Conservation (phyloP, 2,113 vertebrate genomes). For the Collichthys lucidus region DNA sequence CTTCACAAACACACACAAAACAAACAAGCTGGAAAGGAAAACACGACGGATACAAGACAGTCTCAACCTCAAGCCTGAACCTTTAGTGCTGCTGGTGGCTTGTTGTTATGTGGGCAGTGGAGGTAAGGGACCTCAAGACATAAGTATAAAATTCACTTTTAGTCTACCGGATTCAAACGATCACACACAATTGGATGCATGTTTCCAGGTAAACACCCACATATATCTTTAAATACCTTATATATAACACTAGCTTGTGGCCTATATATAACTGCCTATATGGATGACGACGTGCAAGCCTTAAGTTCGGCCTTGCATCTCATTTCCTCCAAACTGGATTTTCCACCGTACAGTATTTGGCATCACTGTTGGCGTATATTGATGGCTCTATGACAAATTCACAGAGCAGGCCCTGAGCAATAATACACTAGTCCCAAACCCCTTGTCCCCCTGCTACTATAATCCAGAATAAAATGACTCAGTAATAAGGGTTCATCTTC, state of each 20-base stretch:
- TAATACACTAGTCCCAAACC: constrained; percentile 33
- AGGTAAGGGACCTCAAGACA: constrained; percentile 10
- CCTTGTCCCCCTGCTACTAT: constrained; percentile 13
- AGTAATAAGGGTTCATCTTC: constrained; percentile 13
- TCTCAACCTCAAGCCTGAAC: constrained; percentile 1
- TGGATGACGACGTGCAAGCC: constrained; percentile 29
- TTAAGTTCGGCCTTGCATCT: constrained; percentile 39
- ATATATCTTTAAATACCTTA: not conserved
- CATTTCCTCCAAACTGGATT: constrained; percentile 55
- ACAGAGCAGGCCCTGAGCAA: constrained; percentile 52
- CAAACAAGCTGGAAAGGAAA: constrained; percentile 37
- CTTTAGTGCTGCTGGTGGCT: constrained; percentile 1
- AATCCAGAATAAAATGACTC: constrained; percentile 49
- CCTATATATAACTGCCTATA: constrained; percentile 27
- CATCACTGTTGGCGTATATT: constrained; percentile 33
- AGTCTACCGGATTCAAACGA: not conserved
- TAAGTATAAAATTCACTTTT: not conserved
- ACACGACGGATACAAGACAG: constrained; percentile 19
- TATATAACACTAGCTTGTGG: constrained; percentile 1
- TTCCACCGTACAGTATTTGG: constrained; percentile 24
- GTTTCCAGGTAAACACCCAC: not conserved
- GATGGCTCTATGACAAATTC: constrained; percentile 60
- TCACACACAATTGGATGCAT: not conserved
- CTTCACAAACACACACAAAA: constrained; percentile 29
- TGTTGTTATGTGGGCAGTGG: constrained; percentile 8